Evolutionary conservation across 2,113 vertebrate genomes (phyloP).

Genomic region (Leucoraja erinaceus): DNA sequence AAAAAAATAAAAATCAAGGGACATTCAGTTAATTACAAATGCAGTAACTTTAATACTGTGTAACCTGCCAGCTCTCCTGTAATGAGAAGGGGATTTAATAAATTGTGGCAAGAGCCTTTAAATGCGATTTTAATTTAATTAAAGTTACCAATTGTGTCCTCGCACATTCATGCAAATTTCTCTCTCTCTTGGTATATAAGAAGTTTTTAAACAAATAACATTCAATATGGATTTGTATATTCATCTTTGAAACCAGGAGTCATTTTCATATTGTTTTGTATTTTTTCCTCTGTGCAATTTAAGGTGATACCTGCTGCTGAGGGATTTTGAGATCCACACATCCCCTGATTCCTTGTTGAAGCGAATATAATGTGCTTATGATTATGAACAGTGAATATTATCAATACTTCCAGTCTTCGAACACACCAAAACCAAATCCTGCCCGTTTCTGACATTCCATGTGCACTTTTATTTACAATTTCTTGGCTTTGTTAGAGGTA

Average conservation of each 20-base stretch:
- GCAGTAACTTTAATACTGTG: background rate
- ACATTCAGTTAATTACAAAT: background rate
- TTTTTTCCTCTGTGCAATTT: background rate
- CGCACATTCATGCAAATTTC: background rate
- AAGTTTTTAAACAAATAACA: background rate
- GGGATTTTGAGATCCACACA: background rate
- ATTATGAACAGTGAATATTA: background rate
- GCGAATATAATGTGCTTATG: background rate
- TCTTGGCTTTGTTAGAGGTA: background rate
- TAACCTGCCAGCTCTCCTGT: background rate
- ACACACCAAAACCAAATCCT: background rate
- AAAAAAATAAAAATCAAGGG: slow-evolving; percentile 13
- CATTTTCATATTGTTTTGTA: background rate
- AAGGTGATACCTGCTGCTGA: background rate
- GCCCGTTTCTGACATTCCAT: background rate
- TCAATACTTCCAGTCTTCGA: background rate
- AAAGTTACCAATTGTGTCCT: background rate
- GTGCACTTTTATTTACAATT: background rate
- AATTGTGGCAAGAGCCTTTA: background rate
- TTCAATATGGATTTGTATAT: background rate
- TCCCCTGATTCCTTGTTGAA: background rate
- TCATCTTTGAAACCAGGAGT: background rate
- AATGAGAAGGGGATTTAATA: slow-evolving; percentile 11
- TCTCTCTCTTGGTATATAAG: background rate
- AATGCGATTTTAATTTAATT: slow-evolving; percentile 34